These are phyloP conservation scores for Melanogrammus aeglefinus DNA, from an alignment of 2,797 vertebrate species.

Conservation along the genomic window DNA sequence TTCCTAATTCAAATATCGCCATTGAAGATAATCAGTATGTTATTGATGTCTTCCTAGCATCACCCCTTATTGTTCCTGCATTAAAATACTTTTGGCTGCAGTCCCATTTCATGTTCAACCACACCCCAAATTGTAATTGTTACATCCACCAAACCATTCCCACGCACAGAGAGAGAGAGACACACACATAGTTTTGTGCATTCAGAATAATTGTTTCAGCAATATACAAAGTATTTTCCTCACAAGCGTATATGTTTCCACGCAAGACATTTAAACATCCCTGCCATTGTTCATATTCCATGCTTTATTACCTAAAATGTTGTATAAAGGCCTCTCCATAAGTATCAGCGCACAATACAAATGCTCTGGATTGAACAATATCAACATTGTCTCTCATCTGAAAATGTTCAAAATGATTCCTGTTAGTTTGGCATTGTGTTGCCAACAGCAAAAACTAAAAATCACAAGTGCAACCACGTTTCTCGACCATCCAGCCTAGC, in stretches of 20 bases:
- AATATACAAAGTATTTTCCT: not conserved
- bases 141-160: too few relatives aligned
- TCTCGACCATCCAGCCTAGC: constrained; percentile 2
- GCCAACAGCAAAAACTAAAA: too few relatives aligned
- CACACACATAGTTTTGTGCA: not conserved
- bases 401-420: not conserved
- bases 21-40: not conserved
- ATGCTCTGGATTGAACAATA: not conserved
- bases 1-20: not conserved
- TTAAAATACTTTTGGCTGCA: not conserved
- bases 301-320: not conserved
- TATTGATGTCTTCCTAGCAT: not conserved
- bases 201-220: not conserved
- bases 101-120: not conserved
- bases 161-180: not conserved
- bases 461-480: not conserved
- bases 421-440: too few relatives aligned
- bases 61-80: not conserved
- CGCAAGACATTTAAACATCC: not conserved
- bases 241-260: not conserved
- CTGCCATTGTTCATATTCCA: not conserved
- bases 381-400: not conserved
- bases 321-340: not conserved
- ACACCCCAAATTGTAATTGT: not conserved
- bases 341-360: not conserved